phyloP scores from a whole-genome alignment of 2,888 invertebrate genomes.

The Chrysolina oricalcia region DNA sequence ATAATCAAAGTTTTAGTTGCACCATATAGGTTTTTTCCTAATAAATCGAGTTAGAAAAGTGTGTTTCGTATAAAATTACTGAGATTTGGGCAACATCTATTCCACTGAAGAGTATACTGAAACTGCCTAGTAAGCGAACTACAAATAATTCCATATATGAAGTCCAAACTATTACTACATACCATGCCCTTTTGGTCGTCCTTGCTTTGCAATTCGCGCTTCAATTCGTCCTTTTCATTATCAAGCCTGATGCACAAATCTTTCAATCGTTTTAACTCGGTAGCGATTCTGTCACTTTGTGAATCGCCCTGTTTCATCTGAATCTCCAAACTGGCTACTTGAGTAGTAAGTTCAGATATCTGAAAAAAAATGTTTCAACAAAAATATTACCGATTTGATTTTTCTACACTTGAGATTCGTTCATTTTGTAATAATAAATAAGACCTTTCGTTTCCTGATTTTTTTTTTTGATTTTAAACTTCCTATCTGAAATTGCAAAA shows the following conservation, averaged over 20 bases:
- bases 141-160: no score
- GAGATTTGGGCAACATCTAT: no score
- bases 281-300: slow-evolving; percentile 76
- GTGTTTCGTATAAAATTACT: no score
- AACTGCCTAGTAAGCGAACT: no score
- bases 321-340: slow-evolving; percentile 78
- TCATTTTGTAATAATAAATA: no score
- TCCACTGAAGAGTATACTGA: no score
- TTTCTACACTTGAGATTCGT: neutral
- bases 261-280: slow-evolving; percentile 76
- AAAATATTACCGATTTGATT: neutral
- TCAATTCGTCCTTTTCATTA: slow-evolving; percentile 79
- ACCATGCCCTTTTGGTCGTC: slow-evolving; percentile 71
- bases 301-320: slow-evolving; percentile 78
- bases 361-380: slow-evolving; percentile 53
- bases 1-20: no score
- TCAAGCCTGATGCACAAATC: slow-evolving; percentile 79
- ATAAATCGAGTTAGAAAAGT: no score
- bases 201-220: slow-evolving; percentile 73
- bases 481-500: no score
- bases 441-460: no score
- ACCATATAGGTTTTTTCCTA: no score
- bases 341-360: slow-evolving; percentile 73
- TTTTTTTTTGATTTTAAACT: no score
- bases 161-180: slow-evolving; percentile 50